These are phyloP conservation scores for Crocodylus rhombifer DNA, from an alignment of 2,797 vertebrate species.

Conservation along the genomic window DNA sequence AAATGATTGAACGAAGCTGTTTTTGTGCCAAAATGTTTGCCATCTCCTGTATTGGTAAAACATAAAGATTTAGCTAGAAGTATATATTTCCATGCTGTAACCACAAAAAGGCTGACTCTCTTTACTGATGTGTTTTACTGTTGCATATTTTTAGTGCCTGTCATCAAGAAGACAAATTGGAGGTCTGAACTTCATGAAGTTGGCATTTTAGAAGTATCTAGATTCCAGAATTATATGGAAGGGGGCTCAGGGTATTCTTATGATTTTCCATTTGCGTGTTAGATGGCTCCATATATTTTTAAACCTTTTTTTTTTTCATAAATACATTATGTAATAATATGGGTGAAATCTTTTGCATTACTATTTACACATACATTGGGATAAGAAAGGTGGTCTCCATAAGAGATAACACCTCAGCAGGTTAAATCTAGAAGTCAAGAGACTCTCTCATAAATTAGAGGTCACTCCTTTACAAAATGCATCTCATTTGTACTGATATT, in stretches of 20 bases:
- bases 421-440: no score
- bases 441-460: no score
- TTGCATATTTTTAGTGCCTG: background rate
- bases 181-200: background rate
- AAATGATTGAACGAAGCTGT: conserved; percentile 95
- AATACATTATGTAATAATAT: background rate
- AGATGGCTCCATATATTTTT: background rate
- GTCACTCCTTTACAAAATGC: background rate
- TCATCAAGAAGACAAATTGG: background rate
- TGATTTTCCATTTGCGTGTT: background rate
- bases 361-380: background rate
- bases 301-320: background rate
- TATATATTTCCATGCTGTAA: background rate
- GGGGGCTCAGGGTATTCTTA: background rate
- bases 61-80: background rate
- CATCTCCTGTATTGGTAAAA: conserved; percentile 89
- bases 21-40: conserved; percentile 98
- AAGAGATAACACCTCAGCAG: no score
- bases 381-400: background rate
- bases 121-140: background rate
- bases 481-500: background rate
- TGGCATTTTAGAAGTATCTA: background rate
- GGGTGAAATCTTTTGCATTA: background rate
- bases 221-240: background rate
- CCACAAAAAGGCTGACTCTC: background rate